phyloP scores from a whole-genome alignment of 2,113 vertebrate genomes.

The Megaptera novaeangliae region DNA sequence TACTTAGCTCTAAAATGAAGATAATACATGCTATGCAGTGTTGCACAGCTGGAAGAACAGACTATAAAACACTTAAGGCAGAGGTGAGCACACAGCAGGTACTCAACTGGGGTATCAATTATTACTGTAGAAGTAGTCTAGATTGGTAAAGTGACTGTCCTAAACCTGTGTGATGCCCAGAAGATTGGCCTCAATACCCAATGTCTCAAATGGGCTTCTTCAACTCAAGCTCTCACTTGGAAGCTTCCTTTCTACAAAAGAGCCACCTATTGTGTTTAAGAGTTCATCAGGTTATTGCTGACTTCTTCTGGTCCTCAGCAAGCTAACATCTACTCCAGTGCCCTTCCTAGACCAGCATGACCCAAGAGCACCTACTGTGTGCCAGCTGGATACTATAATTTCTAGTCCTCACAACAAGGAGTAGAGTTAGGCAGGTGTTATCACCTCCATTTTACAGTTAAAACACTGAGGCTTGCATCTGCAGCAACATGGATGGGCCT shows the following conservation, averaged over 20 bases:
- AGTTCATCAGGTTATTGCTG: not conserved
- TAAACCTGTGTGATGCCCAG: not conserved
- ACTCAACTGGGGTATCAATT: not conserved
- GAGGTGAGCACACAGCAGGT: not conserved
- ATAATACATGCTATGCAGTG: not conserved
- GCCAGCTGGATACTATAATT: not conserved
- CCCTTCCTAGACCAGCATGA: not conserved
- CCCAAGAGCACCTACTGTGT: not conserved
- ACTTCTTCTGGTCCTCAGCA: constrained; percentile 4
- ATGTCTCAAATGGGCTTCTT: not conserved
- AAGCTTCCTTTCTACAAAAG: not conserved
- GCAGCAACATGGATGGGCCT: not conserved
- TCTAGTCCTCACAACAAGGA: not conserved
- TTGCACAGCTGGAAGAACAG: not conserved
- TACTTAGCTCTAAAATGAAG: not conserved
- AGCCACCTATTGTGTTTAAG: not conserved
- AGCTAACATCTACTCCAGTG: not conserved
- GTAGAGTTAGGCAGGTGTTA: not conserved
- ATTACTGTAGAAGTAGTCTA: not conserved
- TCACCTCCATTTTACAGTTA: not conserved
- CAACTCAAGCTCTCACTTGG: not conserved
- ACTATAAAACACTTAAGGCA: not conserved
- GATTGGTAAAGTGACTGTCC: not conserved
- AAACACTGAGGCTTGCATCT: not conserved
- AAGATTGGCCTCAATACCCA: not conserved